phyloP scores from a whole-genome alignment of 2,888 invertebrate genomes.

The Hirtodrosophila alboralis region DNA sequence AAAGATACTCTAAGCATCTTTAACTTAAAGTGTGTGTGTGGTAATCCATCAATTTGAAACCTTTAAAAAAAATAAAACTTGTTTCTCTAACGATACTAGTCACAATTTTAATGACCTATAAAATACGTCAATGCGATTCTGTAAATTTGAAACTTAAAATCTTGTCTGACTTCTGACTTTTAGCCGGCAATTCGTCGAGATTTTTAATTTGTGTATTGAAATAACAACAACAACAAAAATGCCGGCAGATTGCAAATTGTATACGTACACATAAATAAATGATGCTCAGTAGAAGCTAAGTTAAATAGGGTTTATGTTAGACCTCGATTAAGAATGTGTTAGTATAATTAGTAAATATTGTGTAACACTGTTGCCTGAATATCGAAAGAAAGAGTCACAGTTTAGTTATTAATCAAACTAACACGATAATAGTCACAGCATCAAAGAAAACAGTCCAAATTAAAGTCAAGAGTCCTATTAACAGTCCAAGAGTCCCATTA shows the following conservation, averaged over 20 bases:
- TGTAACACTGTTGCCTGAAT: too few relatives aligned
- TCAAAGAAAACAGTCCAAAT: too few relatives aligned
- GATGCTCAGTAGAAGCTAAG: neutral
- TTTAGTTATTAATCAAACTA: too few relatives aligned
- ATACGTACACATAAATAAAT: constrained; percentile 19
- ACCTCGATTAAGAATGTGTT: too few relatives aligned
- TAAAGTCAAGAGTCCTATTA: too few relatives aligned
- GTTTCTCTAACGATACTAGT: constrained; percentile 35
- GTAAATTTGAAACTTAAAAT: constrained; percentile 15
- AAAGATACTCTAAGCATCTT: constrained; percentile 23
- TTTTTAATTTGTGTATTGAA: constrained; percentile 8
- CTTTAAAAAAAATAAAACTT: constrained; percentile 35
- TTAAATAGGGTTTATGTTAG: constrained; percentile 1
- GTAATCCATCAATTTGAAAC: constrained; percentile 38
- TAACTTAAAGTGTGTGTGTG: neutral
- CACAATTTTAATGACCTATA: constrained; percentile 49
- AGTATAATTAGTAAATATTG: too few relatives aligned
- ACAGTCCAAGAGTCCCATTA: too few relatives aligned
- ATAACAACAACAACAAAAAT: constrained; percentile 25
- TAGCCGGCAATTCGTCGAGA: constrained; percentile 14
- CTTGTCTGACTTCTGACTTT: constrained; percentile 24
- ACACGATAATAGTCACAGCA: too few relatives aligned
- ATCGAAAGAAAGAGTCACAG: too few relatives aligned
- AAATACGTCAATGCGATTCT: constrained; percentile 31
- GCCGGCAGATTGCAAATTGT: constrained; percentile 37